These are phyloP conservation scores for Lethocerus indicus DNA, from an alignment of 1,140 invertebrate species.

Conservation along the genomic window DNA sequence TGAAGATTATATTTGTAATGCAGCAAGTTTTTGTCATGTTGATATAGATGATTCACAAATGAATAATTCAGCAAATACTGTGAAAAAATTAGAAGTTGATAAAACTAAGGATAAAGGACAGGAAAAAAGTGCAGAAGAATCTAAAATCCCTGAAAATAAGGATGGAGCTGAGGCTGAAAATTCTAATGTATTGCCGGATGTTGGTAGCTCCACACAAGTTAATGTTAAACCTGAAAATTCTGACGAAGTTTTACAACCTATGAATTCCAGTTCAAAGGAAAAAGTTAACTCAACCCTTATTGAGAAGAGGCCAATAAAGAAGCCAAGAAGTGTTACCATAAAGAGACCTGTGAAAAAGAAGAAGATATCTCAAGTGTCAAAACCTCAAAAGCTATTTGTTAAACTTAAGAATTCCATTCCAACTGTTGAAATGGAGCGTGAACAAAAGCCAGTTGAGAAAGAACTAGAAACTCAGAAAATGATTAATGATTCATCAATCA, in stretches of 20 bases:
- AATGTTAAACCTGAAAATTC: neutral
- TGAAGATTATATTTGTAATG: slow-evolving; percentile 12
- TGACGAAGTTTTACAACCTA: too few relatives aligned
- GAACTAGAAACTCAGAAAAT: slow-evolving; percentile 10
- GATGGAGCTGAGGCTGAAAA: neutral
- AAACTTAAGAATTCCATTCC: neutral
- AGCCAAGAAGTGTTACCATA: neutral
- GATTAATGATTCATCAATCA: neutral
- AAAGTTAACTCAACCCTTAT: too few relatives aligned
- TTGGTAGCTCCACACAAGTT: neutral
- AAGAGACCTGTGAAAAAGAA: neutral
- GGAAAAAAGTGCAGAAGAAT: neutral
- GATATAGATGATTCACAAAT: slow-evolving; percentile 9
- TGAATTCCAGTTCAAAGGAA: too few relatives aligned
- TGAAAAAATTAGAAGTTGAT: too few relatives aligned
- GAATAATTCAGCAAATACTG: neutral
- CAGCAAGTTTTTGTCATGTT: slow-evolving; percentile 16
- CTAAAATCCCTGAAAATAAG: neutral
- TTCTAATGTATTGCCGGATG: neutral
- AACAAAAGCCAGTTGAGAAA: slow-evolving; percentile 15
- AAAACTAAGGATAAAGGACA: too few relatives aligned
- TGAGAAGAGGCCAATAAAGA: neutral
- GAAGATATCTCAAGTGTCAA: neutral
- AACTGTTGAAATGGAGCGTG: slow-evolving; percentile 3
- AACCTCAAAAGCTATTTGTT: neutral